phyloP scores from a whole-genome alignment of 1,140 invertebrate genomes.

The Drosophila tropicalis region DNA sequence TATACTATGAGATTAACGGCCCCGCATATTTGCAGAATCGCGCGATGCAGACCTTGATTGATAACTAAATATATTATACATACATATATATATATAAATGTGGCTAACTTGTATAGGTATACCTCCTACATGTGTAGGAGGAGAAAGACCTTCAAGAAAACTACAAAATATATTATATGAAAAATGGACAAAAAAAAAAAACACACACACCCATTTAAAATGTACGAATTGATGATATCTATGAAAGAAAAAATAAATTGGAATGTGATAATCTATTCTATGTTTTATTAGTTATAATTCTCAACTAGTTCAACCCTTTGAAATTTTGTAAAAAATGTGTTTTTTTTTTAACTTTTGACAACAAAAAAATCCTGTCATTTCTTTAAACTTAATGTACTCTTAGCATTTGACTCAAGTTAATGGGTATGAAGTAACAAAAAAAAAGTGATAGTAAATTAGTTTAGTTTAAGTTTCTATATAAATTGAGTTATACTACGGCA shows the following conservation, averaged over 20 bases:
- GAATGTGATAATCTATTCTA: neutral
- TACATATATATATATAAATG: neutral
- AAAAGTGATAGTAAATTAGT: slow-evolving; percentile 49
- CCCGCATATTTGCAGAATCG: slow-evolving; percentile 55
- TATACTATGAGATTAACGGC: slow-evolving; percentile 43
- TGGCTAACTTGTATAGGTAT: slow-evolving; percentile 16
- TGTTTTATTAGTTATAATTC: neutral
- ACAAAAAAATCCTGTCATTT: neutral
- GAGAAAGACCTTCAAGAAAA: slow-evolving; percentile 36
- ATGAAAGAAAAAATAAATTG: neutral
- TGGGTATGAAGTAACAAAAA: no score
- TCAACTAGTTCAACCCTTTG: neutral
- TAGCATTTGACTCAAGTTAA: neutral
- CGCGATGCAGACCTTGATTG: slow-evolving; percentile 61
- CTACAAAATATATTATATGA: neutral
- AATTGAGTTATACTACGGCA: slow-evolving; percentile 49
- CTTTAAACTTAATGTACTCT: neutral
- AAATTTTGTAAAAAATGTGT: no score
- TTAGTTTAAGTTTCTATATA: slow-evolving; percentile 31
- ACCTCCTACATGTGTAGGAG: slow-evolving; percentile 4
- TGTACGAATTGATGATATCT: neutral
- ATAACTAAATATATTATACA: slow-evolving; percentile 41
- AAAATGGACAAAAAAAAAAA: neutral
- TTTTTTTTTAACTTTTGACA: no score
- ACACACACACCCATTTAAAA: neutral